Percentiles rank a stretch among this genome's conserved stretches.
Conservation (phyloP, 2,888 invertebrate genomes). For the Drosophila trichaetosa region DNA sequence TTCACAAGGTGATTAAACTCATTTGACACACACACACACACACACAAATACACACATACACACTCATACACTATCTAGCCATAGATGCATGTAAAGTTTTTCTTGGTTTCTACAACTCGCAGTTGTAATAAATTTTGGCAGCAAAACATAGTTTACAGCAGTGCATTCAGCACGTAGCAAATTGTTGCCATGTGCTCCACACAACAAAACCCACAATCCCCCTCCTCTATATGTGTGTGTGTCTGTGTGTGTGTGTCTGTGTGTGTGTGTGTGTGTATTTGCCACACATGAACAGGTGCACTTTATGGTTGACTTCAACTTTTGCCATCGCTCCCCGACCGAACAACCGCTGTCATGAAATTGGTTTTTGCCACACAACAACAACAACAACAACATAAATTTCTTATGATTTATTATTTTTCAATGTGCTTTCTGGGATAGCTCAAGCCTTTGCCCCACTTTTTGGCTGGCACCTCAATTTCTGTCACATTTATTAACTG, state of each 20-base stretch:
- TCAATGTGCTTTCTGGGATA: slow-evolving; percentile 61
- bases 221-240: slow-evolving; percentile 4
- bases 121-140: slow-evolving; percentile 58
- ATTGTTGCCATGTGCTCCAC: slow-evolving; percentile 60
- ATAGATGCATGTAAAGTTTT: slow-evolving; percentile 27
- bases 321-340: slow-evolving; percentile 44
- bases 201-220: neutral
- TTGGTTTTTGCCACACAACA: slow-evolving; percentile 52
- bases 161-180: slow-evolving; percentile 72
- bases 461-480: slow-evolving; percentile 39
- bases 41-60: neutral
- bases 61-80: neutral
- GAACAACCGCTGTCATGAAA: slow-evolving; percentile 48
- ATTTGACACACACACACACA: slow-evolving; percentile 53
- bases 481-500: slow-evolving; percentile 78
- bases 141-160: slow-evolving; percentile 72
- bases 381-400: slow-evolving; percentile 27
- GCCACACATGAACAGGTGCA: slow-evolving; percentile 66
- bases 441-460: slow-evolving; percentile 47
- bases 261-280: slow-evolving; percentile 12
- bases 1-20: slow-evolving; percentile 78
- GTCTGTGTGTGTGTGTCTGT: slow-evolving; percentile 4
- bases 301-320: slow-evolving; percentile 75
- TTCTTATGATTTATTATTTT: slow-evolving; percentile 74
- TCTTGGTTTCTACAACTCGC: slow-evolving; percentile 27